Base-by-base conservation (phyloP, 2,113 vertebrate species). In the Bagarius yarrelli region DNA sequence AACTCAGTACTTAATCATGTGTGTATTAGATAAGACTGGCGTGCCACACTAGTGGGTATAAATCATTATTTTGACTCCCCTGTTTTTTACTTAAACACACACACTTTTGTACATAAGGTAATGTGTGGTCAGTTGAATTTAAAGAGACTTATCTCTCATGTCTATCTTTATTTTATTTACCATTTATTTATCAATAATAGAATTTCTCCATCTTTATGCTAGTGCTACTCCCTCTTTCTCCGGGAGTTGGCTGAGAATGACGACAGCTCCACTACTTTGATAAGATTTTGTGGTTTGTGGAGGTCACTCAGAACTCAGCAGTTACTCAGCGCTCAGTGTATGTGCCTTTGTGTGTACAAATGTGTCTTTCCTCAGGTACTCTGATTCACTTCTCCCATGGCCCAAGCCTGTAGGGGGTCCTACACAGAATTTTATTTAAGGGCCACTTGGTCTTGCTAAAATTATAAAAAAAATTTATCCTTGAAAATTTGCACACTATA, bases 171-270 rank as follows among this genome's bases (percentile, higher is more conserved):
- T 77, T 30, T 61, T 21, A 63, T 9, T 79, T 2, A 34, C 27
- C 76, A 60, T 25, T 25, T 71, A 50, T 25, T 9, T 78, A 8
- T 81, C 34, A 60, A 70, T 79, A 21, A 9, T 16, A 53, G 55
- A 50, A 61, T 64, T 71, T 81, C 80, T 85, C 50, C 30, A 27
- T 82, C 47, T 66, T 34, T 76, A 59, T 77, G 18, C 61, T 9
- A 72, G 21, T 76, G 61, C 78, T 57, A 61, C 79, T 76, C 76
- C 85, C 25, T 32, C 44, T 82, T 40, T 47, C 72, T 47, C 69
- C 16, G 44, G 81, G 79, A 81, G 78, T 72, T 84, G 78, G 50
- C 81, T 81, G 76, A 77, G 84, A 81, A 86, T 84, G 84, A 84
- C 76, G 74, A 81, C 82, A 83, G 76, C 81, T 83, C 74, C 79